phyloP scores from a whole-genome alignment of 1,140 invertebrate genomes.

The Brachionus koreanus region DNA sequence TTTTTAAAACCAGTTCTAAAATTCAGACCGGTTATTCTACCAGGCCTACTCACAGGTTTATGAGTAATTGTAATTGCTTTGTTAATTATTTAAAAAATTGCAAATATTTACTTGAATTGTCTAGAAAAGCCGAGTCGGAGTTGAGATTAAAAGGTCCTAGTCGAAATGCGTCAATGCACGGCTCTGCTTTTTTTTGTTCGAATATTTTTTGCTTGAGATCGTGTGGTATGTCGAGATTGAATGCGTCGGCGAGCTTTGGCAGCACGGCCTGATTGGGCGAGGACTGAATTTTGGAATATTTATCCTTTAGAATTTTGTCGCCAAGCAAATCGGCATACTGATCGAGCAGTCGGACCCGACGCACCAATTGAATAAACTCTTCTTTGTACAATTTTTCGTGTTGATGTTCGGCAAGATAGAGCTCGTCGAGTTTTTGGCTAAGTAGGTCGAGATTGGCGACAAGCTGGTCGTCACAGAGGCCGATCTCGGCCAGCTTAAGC shows the following conservation, averaged over 20 bases:
- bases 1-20: too few species aligned
- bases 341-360: background rate
- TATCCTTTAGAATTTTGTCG: background rate
- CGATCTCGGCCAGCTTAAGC: slow-evolving; percentile 46
- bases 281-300: background rate
- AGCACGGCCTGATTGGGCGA: background rate
- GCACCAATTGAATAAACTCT: background rate
- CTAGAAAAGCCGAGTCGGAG: too few species aligned
- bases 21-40: too few species aligned
- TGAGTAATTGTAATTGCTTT: too few species aligned
- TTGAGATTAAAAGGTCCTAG: background rate
- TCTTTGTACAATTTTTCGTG: slow-evolving; percentile 34
- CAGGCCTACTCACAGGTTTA: too few species aligned
- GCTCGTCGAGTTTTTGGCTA: background rate
- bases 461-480: background rate
- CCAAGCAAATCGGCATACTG: slow-evolving; percentile 1
- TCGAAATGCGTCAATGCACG: background rate
- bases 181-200: background rate
- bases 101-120: too few species aligned
- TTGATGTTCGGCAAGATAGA: background rate
- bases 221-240: slow-evolving; percentile 5
- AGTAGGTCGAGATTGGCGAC: background rate
- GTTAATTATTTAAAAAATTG: too few species aligned
- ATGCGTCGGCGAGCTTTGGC: background rate
- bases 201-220: slow-evolving; percentile 20